Conservation (phyloP, 2,113 vertebrate genomes). For the Oophaga pumilio region DNA sequence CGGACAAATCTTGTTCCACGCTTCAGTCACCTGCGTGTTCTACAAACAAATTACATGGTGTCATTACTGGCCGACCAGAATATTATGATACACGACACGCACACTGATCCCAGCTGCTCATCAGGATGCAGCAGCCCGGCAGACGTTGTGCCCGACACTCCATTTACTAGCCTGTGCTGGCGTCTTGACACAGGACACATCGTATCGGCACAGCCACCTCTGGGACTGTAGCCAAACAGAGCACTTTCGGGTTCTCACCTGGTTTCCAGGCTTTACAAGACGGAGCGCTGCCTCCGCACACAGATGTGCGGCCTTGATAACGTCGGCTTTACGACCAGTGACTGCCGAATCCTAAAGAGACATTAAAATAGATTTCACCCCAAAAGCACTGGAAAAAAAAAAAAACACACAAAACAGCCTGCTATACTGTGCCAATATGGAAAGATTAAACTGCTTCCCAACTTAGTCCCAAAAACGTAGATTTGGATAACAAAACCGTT, state of each 20-base stretch:
- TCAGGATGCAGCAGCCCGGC: too few species aligned
- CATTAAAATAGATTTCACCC: not conserved
- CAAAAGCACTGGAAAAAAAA: not conserved
- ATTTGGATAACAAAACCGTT: too few species aligned
- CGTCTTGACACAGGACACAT: too few species aligned
- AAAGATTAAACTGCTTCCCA: too few species aligned
- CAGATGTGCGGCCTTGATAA: constrained; percentile 90
- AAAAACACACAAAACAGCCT: not conserved
- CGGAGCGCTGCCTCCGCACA: constrained; percentile 95
- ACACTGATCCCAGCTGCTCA: too few species aligned
- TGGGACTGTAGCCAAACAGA: not conserved
- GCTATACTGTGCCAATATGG: not conserved
- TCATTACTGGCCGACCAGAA: not conserved
- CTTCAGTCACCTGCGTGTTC: constrained; percentile 96
- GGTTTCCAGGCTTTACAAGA: constrained; percentile 96
- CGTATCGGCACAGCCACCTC: too few species aligned
- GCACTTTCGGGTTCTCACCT: constrained; percentile 73
- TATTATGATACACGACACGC: not conserved
- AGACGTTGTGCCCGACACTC: too few species aligned
- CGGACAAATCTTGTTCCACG: constrained; percentile 98
- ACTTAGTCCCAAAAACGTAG: too few species aligned
- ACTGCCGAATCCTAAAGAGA: constrained; percentile 82
- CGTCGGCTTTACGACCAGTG: constrained; percentile 92
- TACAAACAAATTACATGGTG: constrained; percentile 61
- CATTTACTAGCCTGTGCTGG: too few species aligned